These are phyloP conservation scores for Phaonia tiefii DNA, from an alignment of 2,888 invertebrate genomes.

Conservation along the genomic window DNA sequence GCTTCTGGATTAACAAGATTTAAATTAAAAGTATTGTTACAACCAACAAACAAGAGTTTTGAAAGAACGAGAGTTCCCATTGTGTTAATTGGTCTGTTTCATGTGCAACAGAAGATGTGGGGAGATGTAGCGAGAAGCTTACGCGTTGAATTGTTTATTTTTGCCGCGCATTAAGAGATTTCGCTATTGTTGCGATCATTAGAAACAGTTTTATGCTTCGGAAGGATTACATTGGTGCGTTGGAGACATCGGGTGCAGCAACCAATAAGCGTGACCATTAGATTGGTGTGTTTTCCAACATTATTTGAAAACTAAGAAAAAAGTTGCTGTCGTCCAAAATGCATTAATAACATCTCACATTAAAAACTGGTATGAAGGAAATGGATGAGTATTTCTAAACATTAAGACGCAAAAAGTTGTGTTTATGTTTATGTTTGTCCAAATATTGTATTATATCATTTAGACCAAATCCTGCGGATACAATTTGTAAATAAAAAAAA, in stretches of 20 bases:
- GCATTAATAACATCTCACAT: too few relatives aligned
- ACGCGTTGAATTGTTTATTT: constrained; percentile 34
- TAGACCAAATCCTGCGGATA: too few relatives aligned
- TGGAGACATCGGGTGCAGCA: neutral
- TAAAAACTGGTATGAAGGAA: too few relatives aligned
- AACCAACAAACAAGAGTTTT: constrained; percentile 43
- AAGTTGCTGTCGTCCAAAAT: too few relatives aligned
- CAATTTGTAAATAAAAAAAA: too few relatives aligned
- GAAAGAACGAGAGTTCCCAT: constrained; percentile 13
- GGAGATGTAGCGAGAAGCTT: constrained; percentile 33
- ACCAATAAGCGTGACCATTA: too few relatives aligned
- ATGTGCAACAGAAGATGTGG: constrained; percentile 27
- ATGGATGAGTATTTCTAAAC: too few relatives aligned
- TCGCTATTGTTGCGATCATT: constrained; percentile 14
- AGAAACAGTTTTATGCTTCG: constrained; percentile 8
- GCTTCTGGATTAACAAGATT: constrained; percentile 41
- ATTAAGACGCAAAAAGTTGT: too few relatives aligned
- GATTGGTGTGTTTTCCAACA: too few relatives aligned
- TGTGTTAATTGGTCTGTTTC: constrained; percentile 50
- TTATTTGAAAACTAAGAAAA: too few relatives aligned
- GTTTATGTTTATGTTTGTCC: too few relatives aligned
- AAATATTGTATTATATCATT: too few relatives aligned
- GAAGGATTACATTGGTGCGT: constrained; percentile 20
- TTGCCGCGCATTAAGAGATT: constrained; percentile 26
- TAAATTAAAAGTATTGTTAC: constrained; percentile 50